Base-by-base conservation (phyloP, 2,888 invertebrate species). In the Acanthoscelides obtectus region DNA sequence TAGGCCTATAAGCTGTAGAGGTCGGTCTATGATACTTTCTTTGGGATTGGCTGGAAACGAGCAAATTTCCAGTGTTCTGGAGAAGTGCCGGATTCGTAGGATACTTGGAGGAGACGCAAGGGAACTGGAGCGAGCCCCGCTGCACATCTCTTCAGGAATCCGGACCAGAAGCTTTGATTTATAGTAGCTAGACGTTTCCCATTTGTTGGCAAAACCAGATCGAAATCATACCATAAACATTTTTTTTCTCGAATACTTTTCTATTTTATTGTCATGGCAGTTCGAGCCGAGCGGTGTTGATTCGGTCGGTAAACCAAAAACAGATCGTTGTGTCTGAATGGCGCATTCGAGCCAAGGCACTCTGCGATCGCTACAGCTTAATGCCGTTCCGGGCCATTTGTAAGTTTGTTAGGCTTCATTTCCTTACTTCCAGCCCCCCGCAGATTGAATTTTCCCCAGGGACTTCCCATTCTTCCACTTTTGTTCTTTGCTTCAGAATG, bases 371-470 rank as follows among this genome's bases (percentile, higher is more conserved):
- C 79, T 80, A 75, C 75, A 73, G 81, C 80, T 84, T 84, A 84
- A 84, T 84, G 84, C 80, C 83, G 84, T 84, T 84, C 84, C 84
- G 81, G 82, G 81, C 84, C 84, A 84, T 84, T 84, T 84, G 83
- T 82, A 82, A 82, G 82, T 84, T 84, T 84, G 84, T 84, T 83
- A 45, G 45, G 84, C 83, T 83, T 84, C 83, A 84, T 84, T 84
- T 84, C 83, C 83, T 81, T 77, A 79, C 78, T 75, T 75, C 77
- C 76, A 78, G 76, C 71, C 77, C 77, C 78, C 76, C 72, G 69
- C 73, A 72, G 74, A 72, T 73, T 75, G 74, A 72, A 74, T 71
- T 73, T 72, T 75, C 75, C 73, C 72, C 71, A 66, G 75, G 74
- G 75, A 72, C 66, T 71, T 22, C 68, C 22, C 67, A 66, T 70